phyloP scores from a whole-genome alignment of 2,113 vertebrate species.

The Lophochroa leadbeateri region DNA sequence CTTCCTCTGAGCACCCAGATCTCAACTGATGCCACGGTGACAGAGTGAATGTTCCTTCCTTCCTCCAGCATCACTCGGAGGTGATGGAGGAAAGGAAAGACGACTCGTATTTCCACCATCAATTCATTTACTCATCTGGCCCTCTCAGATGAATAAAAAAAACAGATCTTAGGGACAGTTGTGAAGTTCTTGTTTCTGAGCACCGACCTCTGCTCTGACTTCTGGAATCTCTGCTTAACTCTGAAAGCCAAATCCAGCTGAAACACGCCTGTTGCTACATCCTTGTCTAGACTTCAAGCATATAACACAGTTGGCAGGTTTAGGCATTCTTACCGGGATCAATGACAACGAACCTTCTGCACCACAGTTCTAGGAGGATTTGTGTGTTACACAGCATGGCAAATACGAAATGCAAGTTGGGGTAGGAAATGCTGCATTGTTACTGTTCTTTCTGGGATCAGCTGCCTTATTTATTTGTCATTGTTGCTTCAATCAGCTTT shows the following conservation, averaged over 20 bases:
- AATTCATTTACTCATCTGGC: not conserved
- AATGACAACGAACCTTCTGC: not conserved
- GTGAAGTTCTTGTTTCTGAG: not conserved
- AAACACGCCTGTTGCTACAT: not conserved
- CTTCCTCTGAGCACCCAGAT: not conserved
- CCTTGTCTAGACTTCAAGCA: conserved; percentile 12
- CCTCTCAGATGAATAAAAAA: not conserved
- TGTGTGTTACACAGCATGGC: not conserved
- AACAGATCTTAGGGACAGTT: not conserved
- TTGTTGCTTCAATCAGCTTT: not conserved
- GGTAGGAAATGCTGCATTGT: not conserved
- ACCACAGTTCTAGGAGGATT: not conserved
- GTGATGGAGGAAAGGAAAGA: fast-evolving
- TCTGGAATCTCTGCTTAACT: not conserved
- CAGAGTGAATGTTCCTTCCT: fast-evolving
- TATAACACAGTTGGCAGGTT: conserved; percentile 31
- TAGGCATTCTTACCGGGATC: not conserved
- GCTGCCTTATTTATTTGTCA: not conserved
- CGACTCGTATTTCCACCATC: not conserved
- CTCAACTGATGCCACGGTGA: not conserved
- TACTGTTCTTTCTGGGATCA: not conserved
- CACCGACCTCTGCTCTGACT: not conserved
- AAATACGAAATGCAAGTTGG: not conserved
- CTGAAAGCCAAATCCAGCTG: not conserved
- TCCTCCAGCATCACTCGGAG: fast-evolving